Conservation (phyloP, 2,888 invertebrate species). For the Maniola hyperantus region DNA sequence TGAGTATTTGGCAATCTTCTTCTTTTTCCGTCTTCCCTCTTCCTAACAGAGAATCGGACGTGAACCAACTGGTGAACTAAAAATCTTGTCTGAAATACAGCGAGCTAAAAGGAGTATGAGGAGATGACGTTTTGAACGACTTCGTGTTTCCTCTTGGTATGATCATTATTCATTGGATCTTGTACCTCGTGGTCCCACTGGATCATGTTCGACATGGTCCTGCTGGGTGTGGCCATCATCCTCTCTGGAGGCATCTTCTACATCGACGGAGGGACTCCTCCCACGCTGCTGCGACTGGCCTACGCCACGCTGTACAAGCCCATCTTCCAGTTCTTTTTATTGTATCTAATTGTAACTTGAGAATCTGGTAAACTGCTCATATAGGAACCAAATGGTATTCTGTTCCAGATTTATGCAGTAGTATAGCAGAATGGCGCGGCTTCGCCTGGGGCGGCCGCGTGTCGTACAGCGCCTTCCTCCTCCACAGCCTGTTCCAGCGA, state of each 20-base stretch:
- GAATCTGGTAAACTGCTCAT: no score
- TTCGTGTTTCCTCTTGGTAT: no score
- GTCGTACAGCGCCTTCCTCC: constrained; percentile 66
- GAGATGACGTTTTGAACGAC: no score
- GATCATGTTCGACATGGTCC: no score
- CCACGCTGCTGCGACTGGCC: not conserved
- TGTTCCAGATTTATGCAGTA: constrained; percentile 55
- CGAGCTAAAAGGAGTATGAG: no score
- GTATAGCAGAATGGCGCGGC: constrained; percentile 70
- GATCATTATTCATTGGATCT: no score
- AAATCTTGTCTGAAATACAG: no score
- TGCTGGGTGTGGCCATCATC: not conserved
- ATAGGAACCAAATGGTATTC: not conserved
- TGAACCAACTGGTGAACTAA: no score
- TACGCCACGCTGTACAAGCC: not conserved
- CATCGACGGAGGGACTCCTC: not conserved
- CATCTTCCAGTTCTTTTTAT: not conserved
- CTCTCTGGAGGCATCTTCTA: not conserved
- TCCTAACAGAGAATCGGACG: no score
- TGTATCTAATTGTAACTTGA: no score
- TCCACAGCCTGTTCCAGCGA: constrained; percentile 66
- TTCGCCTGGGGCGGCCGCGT: constrained; percentile 65
- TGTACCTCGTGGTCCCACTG: no score
- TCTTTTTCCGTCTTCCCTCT: not conserved
- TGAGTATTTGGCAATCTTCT: constrained; percentile 44